Base-by-base conservation (phyloP, 2,113 vertebrate species). In the Microcebus lehilahytsara region DNA sequence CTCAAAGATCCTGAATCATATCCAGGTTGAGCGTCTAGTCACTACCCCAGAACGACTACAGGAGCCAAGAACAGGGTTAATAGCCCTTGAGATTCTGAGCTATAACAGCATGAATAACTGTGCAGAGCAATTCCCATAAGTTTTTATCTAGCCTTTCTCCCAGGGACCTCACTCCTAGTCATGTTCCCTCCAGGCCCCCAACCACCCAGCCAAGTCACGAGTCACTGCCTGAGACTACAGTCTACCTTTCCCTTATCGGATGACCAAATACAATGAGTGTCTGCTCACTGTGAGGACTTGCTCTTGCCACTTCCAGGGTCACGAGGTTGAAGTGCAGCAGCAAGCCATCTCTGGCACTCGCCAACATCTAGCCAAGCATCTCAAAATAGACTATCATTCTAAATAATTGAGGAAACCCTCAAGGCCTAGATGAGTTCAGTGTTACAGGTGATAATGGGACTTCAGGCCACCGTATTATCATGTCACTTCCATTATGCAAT, bases 101-200 rank as follows among this genome's bases (percentile, higher is more conserved):
- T 87, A 13, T 6, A 30, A n/a, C 51, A 42, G 22, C 58, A 49
- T 20, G 67, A 72, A 58, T 25, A 56, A 66, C 40, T 78, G 32
- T 0, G 7, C 1, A 20, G 27, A 30, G 30, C 5, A 14, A 9
- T 9, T 42, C 40, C 20, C 34, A 1, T 5, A 75, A 30, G 19
- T 22, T 12, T n/a, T n/a, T 53, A 56, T 20, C 22, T 3, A 42
- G 23, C 3, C 25, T 74, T 72, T 30, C 58, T 91, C 34, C 32
- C 22, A 51, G 19, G 12, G 12, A 34, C 51, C 53, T 12, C 7
- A 1, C 6, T 34, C 8, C 51, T 1, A 81, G 6, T 64, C 30
- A 10, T 87, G 17, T 53, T n/a, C 37, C 46, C 60, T 51, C 16
- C 9, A 75, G 60, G 13, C 1, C 14, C 69, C 69, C 11, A 13